Base-by-base conservation (phyloP, 2,888 invertebrate genomes). In the Conchocele bisecta region DNA sequence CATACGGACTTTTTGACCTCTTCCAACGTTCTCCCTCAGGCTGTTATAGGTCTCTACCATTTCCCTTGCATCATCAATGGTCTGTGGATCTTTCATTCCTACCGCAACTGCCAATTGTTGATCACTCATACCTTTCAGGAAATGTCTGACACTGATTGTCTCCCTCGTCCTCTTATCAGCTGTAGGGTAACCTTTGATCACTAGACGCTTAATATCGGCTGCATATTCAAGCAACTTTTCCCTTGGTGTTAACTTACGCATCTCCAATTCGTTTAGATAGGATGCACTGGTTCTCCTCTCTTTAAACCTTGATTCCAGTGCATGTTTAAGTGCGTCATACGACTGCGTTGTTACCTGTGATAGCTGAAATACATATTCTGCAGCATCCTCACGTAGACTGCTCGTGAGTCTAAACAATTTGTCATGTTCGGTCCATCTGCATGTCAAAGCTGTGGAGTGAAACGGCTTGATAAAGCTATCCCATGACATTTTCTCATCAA, bases 201-300 rank as follows among this genome's bases (percentile, higher is more conserved):
- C 70, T 6, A 71, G 46, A n/a, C 24, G 17, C 42, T 37, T 59
- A 28, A 71, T 71, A 33, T 75, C 71, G 15, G 71, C 33, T 1
- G 48, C 60, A 66, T 67, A 75, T 33, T 75, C 71, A 13, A 65
- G 17, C 28, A 70, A 7, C 44, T 67, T 61, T 50, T 75, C 75
- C 20, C 51, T 60, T 28, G 50, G 39, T 5, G 26, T 15, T 7
- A 67, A 29, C 46, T 63, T 71, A 7, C 71, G 41, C 15, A 15
- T 50, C 37, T 75, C 71, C 26, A 75, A 41, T 37, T 75, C 63
- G n/a, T 39, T 31, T 4, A 72, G 33, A 44, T 68, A 75, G 13
- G 75, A 72, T 15, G 72, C 37, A 26, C 35, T 50, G 5, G 71
- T 56, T 4, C 64, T 22, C n/a, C 44, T 26, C n/a, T 75, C 71